These are phyloP conservation scores for Rhinoptilus africanus DNA, from an alignment of 2,113 vertebrate species.

Conservation along the genomic window DNA sequence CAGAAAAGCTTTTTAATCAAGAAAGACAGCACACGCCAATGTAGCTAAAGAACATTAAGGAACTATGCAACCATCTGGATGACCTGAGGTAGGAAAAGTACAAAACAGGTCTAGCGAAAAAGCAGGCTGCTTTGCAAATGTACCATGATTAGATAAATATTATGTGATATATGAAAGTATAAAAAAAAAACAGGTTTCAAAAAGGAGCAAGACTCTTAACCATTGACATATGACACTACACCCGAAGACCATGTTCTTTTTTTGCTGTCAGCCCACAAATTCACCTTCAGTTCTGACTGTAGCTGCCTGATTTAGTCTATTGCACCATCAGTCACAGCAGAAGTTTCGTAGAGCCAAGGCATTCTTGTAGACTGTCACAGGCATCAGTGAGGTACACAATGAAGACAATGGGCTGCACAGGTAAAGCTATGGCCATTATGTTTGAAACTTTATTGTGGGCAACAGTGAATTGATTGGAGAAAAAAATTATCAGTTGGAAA, in stretches of 20 bases:
- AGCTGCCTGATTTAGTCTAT: background rate
- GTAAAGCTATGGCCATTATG: background rate
- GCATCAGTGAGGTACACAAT: background rate
- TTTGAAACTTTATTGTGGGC: background rate
- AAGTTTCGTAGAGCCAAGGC: background rate
- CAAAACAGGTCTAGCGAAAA: background rate
- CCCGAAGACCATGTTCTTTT: background rate
- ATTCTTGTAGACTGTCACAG: background rate
- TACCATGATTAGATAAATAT: background rate
- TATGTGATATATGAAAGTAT: background rate
- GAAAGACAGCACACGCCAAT: background rate
- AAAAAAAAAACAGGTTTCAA: background rate
- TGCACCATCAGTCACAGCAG: background rate
- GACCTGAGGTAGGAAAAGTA: background rate
- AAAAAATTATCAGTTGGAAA: background rate
- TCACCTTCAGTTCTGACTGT: background rate
- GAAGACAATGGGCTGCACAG: background rate
- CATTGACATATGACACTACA: background rate
- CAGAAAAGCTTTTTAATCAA: constrained; percentile 34
- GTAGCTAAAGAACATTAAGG: background rate
- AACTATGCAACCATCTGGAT: background rate
- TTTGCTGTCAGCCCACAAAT: background rate
- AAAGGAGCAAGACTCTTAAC: background rate
- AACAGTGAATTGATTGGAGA: background rate
- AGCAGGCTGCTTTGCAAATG: background rate